phyloP scores from a whole-genome alignment of 2,797 vertebrate genomes.

The Alca torda region DNA sequence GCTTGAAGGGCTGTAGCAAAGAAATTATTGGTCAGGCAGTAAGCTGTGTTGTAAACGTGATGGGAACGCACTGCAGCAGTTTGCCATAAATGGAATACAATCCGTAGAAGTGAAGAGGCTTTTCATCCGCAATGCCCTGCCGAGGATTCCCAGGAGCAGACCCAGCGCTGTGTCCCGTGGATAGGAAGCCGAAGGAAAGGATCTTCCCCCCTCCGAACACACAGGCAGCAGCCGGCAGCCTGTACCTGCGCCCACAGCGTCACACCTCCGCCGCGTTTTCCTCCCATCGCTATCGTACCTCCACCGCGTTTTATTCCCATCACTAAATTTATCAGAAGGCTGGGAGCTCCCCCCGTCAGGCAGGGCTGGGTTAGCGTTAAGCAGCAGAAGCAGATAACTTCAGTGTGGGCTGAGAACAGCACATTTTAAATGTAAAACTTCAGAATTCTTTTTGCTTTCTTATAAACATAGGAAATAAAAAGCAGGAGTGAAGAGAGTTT shows the following conservation, averaged over 20 bases:
- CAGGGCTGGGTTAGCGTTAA: neutral
- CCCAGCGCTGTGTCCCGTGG: neutral
- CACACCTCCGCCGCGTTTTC: neutral
- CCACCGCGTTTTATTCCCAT: neutral
- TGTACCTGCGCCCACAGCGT: fast-evolving
- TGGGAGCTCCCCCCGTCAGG: neutral
- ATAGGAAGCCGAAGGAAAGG: neutral
- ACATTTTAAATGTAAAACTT: neutral
- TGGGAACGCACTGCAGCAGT: neutral
- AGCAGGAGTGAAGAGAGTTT: neutral
- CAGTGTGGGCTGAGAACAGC: neutral
- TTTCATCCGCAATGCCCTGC: neutral
- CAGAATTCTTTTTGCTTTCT: neutral
- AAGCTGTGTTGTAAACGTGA: neutral
- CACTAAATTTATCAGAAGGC: neutral
- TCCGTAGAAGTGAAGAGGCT: neutral
- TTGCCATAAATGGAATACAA: conserved; percentile 46
- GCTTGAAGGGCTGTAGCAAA: neutral
- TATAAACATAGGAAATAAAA: neutral
- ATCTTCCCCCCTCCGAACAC: neutral
- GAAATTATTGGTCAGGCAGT: neutral
- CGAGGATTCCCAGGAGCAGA: neutral
- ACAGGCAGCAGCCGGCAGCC: neutral
- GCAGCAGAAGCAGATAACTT: neutral
- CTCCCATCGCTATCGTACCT: neutral